Evolutionary conservation across 2,113 vertebrate genomes (phyloP).

Genomic region (Edolisoma coerulescens): DNA sequence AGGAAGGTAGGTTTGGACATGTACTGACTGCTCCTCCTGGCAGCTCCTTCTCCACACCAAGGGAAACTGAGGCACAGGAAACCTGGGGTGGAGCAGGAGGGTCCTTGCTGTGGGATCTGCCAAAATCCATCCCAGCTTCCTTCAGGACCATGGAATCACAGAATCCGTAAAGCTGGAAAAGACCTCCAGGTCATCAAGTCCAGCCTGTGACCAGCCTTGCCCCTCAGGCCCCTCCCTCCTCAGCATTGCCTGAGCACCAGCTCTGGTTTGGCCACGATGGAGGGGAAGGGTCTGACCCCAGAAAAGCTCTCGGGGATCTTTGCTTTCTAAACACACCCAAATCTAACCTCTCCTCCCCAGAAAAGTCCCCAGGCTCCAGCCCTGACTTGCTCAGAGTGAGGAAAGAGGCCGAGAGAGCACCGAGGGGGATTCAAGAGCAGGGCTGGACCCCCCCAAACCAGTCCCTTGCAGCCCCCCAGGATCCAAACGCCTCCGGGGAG

Average conservation of each 20-base stretch:
- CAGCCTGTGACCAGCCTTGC: not conserved
- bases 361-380: not conserved
- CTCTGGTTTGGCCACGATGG: accelerated
- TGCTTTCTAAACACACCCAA: not conserved
- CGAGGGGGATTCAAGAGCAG: accelerated
- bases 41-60: not conserved
- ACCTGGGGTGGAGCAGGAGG: not conserved
- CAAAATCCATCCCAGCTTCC: not conserved
- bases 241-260: not conserved
- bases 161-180: not conserved
- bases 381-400: not conserved
- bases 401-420: not conserved
- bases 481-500: accelerated
- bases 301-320: not conserved
- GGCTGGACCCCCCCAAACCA: not conserved
- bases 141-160: not conserved
- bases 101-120: not conserved
- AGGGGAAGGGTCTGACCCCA: not conserved
- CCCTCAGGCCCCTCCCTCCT: not conserved
- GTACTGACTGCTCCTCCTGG: not conserved
- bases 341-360: not conserved
- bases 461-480: not conserved
- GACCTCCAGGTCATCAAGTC: not conserved
- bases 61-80: not conserved
- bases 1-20: not conserved